phyloP scores from a whole-genome alignment of 1,140 invertebrate species.

The Pogonus chalceus region DNA sequence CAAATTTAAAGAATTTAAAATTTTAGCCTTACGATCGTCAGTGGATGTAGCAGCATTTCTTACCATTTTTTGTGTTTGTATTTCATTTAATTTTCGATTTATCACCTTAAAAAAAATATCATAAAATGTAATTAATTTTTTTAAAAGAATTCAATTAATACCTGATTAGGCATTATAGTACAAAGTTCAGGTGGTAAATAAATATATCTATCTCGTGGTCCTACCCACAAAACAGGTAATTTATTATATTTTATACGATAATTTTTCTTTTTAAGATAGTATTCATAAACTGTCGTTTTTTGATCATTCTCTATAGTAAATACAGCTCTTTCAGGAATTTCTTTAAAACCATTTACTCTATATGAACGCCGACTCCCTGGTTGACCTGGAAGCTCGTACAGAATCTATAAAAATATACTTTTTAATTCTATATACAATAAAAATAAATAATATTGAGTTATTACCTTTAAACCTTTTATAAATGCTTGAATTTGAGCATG shows the following conservation, averaged over 20 bases:
- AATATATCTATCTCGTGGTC: slow-evolving; percentile 40
- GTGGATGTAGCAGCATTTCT: slow-evolving; percentile 50
- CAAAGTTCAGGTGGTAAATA: slow-evolving; percentile 53
- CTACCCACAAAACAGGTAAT: slow-evolving; percentile 52
- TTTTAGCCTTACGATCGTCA: slow-evolving; percentile 47
- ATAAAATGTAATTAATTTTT: neutral
- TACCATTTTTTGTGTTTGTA: slow-evolving; percentile 50
- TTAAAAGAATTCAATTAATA: slow-evolving; percentile 22
- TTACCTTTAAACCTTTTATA: slow-evolving; percentile 26
- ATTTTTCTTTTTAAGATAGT: slow-evolving; percentile 38
- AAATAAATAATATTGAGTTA: neutral
- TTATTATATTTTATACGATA: slow-evolving; percentile 43
- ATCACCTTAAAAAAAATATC: slow-evolving; percentile 9
- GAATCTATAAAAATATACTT: slow-evolving; percentile 29
- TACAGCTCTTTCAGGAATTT: slow-evolving; percentile 23
- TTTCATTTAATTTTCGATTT: slow-evolving; percentile 41
- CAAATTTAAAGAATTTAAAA: slow-evolving; percentile 42
- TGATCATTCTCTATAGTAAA: slow-evolving; percentile 34
- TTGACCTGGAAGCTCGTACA: slow-evolving; percentile 39
- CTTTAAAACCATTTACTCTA: slow-evolving; percentile 40
- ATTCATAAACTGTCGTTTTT: slow-evolving; percentile 38
- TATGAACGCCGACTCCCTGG: slow-evolving; percentile 36
- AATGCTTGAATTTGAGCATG: slow-evolving; percentile 14
- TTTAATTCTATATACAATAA: neutral
- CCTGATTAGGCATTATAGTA: slow-evolving; percentile 47